Evolutionary conservation across 1,140 invertebrate species (phyloP), one percentile per base, ranked within the genome.

Genomic region (Brachionus asplanchnoidis): DNA sequence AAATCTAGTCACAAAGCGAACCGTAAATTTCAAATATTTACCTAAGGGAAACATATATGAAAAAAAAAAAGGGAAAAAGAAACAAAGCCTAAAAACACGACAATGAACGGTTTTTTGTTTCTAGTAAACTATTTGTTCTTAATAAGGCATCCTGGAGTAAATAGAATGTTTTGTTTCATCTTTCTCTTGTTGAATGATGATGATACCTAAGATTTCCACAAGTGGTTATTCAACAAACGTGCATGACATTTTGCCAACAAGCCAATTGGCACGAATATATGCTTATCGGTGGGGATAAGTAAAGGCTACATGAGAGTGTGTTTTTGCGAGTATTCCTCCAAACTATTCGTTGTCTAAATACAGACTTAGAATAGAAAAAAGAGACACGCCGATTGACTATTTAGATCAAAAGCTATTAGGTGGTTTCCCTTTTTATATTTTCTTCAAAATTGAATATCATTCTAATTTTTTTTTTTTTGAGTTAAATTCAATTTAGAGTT

Each of bases 11-110:
- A 77, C 23, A 77, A 77, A 77, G 73, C 44, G 73, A 77, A 77
- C 73, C 73, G 73, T 77, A 77, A 77, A 77, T 77, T 46, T 14
- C 44, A 77, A 77, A 77, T 77, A 77, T 77, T 77, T 77, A 50
- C 42, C 32, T 77, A 50, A 73, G 68, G 68, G 36, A 73, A 73
- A 40, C 28, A 40, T 42, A 73, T 44, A 73, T 32, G 32, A 68
- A 68, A 2, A 28, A 28, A 12, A 68, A 26, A 26, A 26, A 60
- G 17, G 17, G 2, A 68, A 26, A 60, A 60, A 60, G 2, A 68
- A 68, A 68, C 6, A 60, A 60, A 14, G 12, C 17, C 7, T 32
- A 32, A 68, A 68, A 68, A 68, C 66, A 68, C 32, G 66, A 68
- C 32, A 40, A 68, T 68, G 66, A 68, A 68, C 32, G 68, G 17